Evolutionary conservation across 1,140 invertebrate species (phyloP).

Genomic region (Venustaconcha ellipsiformis): DNA sequence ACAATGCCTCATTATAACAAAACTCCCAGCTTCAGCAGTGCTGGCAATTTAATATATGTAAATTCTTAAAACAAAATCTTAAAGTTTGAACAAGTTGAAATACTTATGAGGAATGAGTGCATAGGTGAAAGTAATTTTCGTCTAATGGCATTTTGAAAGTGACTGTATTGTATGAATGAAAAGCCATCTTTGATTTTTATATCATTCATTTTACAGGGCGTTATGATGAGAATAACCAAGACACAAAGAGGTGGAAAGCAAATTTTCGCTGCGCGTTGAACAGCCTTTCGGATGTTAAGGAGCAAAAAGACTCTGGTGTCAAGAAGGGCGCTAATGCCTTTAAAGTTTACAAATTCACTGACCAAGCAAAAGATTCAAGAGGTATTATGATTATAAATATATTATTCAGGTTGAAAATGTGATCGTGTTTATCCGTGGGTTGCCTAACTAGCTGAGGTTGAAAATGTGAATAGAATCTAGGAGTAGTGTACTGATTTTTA

Average conservation of each 20-base stretch:
- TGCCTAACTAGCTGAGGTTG: no score
- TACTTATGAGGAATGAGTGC: no score
- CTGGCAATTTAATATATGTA: not conserved
- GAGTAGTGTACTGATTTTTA: no score
- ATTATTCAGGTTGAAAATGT: not conserved
- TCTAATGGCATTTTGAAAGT: not conserved
- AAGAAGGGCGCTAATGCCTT: slow-evolving; percentile 50
- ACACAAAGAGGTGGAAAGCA: slow-evolving; percentile 60
- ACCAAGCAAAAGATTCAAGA: slow-evolving; percentile 16
- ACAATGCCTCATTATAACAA: no score
- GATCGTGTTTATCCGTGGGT: no score
- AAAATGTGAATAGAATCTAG: no score
- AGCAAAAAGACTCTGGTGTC: slow-evolving; percentile 37
- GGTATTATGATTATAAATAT: not conserved
- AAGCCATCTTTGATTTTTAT: not conserved
- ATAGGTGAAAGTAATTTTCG: not conserved
- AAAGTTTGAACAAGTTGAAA: not conserved
- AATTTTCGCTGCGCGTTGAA: slow-evolving; percentile 65
- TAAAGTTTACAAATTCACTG: slow-evolving; percentile 52
- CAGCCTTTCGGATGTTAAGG: slow-evolving; percentile 51
- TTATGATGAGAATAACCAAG: slow-evolving; percentile 26
- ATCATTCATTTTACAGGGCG: slow-evolving; percentile 15
- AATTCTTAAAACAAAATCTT: not conserved
- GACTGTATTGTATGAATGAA: not conserved
- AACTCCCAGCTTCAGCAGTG: not conserved